Conservation (phyloP, 2,888 invertebrate genomes). For the Atrina japonica region DNA sequence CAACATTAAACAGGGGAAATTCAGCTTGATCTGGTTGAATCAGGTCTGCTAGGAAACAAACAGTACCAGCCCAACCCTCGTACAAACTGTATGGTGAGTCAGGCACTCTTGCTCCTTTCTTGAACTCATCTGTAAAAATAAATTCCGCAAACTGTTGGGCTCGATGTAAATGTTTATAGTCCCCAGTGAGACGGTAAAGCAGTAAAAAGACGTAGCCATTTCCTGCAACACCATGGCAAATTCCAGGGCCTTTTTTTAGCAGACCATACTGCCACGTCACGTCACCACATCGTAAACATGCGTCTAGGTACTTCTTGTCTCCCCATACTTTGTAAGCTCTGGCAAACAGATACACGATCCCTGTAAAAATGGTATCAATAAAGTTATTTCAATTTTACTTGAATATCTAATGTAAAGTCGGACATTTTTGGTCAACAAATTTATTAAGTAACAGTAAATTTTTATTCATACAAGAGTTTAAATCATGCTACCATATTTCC, state of each 20-base stretch:
- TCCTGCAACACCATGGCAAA: slow-evolving; percentile 88
- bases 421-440: too few relatives aligned
- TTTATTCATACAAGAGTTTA: too few relatives aligned
- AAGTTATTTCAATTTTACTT: too few relatives aligned
- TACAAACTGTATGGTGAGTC: slow-evolving; percentile 91
- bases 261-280: slow-evolving; percentile 92
- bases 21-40: slow-evolving; percentile 87
- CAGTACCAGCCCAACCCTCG: slow-evolving; percentile 93
- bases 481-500: too few relatives aligned
- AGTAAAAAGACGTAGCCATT: slow-evolving; percentile 81
- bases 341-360: slow-evolving; percentile 90
- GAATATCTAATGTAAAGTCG: too few relatives aligned
- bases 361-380: slow-evolving; percentile 76
- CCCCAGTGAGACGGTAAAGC: slow-evolving; percentile 88
- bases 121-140: slow-evolving; percentile 81
- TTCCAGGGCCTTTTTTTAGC: slow-evolving; percentile 92
- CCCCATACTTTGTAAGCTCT: slow-evolving; percentile 89
- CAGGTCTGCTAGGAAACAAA: slow-evolving; percentile 90
- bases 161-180: slow-evolving; percentile 86
- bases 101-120: slow-evolving; percentile 86
- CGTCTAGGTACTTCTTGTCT: slow-evolving; percentile 87
- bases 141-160: slow-evolving; percentile 90
- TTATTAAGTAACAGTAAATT: too few relatives aligned
- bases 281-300: slow-evolving; percentile 87
- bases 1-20: slow-evolving; percentile 90